Base-by-base conservation (phyloP, 2,113 vertebrate species). In the Rutilus rutilus region DNA sequence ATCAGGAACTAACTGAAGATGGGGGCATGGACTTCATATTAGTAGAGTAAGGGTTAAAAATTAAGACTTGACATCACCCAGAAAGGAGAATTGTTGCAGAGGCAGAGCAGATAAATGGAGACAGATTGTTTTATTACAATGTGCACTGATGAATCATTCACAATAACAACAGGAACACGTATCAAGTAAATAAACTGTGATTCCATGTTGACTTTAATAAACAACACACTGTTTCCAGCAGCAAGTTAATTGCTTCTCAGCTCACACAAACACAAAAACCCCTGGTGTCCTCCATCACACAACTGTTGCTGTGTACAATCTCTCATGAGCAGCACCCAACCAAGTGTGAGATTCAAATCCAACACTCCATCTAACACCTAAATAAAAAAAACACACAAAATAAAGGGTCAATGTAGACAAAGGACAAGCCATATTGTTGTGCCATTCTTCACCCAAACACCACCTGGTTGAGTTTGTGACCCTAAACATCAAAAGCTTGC, bases 331-430 rank as follows among this genome's bases (percentile, higher is more conserved):
- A 21, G 78, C 78, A 81, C 39, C 78, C 59, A 64, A 81, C 78
- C 78, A 81, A 81, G 78, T 65, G 78, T 81, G 59, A 81, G 78
- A 81, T 81, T 81, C 60, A 81, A 30, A 81, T 81, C 78, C 59
- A 81, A 81, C 78, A 81, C 78, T 65, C 78, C n/a, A 81, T 81
- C 59, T 81, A 81, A 65, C 78, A 81, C 78, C 78, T 65, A 30
- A 65, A 64, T 64, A 81, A 65, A 15, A 65, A 65, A 64, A 9
- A 42, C 8, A 42, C 5, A 1, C n/a, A 17, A 30, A 81, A 81
- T 36, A 59, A 21, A 42, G 50, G 71, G 73, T 47, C 42, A 14
- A 59, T 14, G 2, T 30, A 36, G 76, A 6, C 15, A 47, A 64
- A 45, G 17, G n/a, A 17, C n/a, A 64, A 39, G 59, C 14, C 52